These are phyloP conservation scores for Heteromormyrus szaboi DNA, from an alignment of 2,797 vertebrate species.

Conservation along the genomic window DNA sequence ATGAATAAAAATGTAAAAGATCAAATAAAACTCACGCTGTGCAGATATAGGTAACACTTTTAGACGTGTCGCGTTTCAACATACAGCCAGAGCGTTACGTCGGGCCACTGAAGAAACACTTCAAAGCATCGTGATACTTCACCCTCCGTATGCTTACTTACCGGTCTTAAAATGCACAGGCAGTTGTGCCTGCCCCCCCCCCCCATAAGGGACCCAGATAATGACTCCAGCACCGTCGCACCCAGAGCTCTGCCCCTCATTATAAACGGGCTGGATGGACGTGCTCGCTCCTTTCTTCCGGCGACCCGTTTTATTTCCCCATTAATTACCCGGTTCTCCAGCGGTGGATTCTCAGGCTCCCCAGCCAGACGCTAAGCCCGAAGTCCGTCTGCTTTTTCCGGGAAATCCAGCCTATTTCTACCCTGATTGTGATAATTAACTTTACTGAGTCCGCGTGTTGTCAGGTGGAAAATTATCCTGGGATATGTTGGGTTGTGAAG, in stretches of 20 bases:
- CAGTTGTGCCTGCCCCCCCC: not conserved
- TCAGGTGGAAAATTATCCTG: not conserved
- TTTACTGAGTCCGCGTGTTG: not conserved
- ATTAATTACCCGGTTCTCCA: not conserved
- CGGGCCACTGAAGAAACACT: not conserved
- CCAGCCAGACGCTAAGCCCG: not conserved
- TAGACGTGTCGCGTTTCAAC: not conserved
- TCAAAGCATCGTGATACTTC: not conserved
- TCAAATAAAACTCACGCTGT: not conserved
- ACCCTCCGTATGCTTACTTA: not conserved
- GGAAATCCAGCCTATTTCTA: not conserved
- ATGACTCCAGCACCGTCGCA: not conserved
- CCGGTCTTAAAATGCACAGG: not conserved
- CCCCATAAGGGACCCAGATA: not conserved
- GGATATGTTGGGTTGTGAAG: not conserved
- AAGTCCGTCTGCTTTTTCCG: not conserved
- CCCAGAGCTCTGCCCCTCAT: not conserved
- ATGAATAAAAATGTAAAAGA: not conserved
- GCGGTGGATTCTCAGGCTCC: not conserved
- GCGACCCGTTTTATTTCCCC: not conserved
- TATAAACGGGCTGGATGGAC: not conserved
- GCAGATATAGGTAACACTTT: not conserved
- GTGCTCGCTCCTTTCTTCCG: not conserved
- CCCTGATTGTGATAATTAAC: not conserved
- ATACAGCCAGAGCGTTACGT: not conserved